Evolutionary conservation across 2,797 vertebrate genomes (phyloP).

Genomic region (Karalla daura): DNA sequence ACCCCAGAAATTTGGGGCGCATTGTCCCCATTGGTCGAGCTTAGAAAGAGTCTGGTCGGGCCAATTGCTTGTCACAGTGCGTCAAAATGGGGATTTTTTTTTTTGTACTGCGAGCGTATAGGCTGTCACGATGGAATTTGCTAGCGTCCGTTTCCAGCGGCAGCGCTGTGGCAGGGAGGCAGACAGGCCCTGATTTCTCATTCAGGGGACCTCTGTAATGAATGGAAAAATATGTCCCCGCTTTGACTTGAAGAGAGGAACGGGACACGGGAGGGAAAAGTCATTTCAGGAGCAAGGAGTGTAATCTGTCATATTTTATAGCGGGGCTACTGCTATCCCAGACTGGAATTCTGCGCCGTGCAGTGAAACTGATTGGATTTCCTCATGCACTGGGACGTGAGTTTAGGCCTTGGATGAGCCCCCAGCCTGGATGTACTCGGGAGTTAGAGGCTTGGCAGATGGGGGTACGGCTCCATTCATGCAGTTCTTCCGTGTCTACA

Average conservation of each 20-base stretch:
- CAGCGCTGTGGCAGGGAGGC: slow-evolving; percentile 23
- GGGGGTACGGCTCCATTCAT: slow-evolving; percentile 31
- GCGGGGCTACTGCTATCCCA: slow-evolving; percentile 66
- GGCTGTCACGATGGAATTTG: slow-evolving; percentile 50
- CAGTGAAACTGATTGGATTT: slow-evolving; percentile 74
- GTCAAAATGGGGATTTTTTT: slow-evolving; percentile 56
- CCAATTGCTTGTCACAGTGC: slow-evolving; percentile 35
- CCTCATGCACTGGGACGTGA: slow-evolving; percentile 54
- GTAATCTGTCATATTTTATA: slow-evolving; percentile 78
- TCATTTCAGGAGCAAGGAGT: slow-evolving; percentile 67
- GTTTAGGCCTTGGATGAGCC: slow-evolving; percentile 45
- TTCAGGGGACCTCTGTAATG: slow-evolving; percentile 51
- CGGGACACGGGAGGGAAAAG: slow-evolving; percentile 65
- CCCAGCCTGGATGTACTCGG: slow-evolving; percentile 39
- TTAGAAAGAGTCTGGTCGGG: slow-evolving; percentile 50
- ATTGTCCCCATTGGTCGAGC: slow-evolving; percentile 65
- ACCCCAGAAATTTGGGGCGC: slow-evolving; percentile 50
- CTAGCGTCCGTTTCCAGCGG: slow-evolving; percentile 38
- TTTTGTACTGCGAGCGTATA: slow-evolving; percentile 7
- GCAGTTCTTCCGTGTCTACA: slow-evolving; percentile 28
- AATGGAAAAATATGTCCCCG: slow-evolving; percentile 72
- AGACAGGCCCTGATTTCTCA: slow-evolving; percentile 39
- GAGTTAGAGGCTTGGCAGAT: slow-evolving; percentile 52
- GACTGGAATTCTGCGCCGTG: slow-evolving; percentile 72
- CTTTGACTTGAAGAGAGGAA: slow-evolving; percentile 56